These are phyloP conservation scores for Brachypalpus laphriformis DNA, from an alignment of 2,888 invertebrate species.

Conservation along the genomic window DNA sequence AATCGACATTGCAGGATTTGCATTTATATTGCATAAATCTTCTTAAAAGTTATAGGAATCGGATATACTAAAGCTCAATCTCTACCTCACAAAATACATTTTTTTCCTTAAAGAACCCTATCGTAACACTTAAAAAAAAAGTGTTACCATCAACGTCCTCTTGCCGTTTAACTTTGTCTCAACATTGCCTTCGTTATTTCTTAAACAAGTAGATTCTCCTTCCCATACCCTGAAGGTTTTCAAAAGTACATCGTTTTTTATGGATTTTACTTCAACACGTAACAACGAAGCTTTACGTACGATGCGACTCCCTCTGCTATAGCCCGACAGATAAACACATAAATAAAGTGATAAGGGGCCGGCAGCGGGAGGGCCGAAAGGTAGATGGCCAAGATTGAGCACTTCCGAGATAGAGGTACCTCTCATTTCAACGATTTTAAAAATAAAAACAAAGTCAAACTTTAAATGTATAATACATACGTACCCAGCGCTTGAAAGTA, in stretches of 20 bases:
- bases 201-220: background rate
- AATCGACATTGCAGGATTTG: no score
- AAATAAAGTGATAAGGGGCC: background rate
- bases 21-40: no score
- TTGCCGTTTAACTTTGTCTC: background rate
- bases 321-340: background rate
- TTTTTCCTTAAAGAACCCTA: background rate
- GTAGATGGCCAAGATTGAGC: background rate
- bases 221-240: background rate
- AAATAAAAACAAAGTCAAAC: background rate
- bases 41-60: no score
- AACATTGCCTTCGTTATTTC: background rate
- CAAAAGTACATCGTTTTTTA: slow-evolving; percentile 31
- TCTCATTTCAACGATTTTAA: background rate
- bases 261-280: slow-evolving; percentile 41
- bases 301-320: background rate
- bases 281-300: slow-evolving; percentile 22
- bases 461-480: no score
- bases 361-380: background rate
- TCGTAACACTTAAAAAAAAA: background rate
- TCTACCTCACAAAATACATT: no score
- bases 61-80: no score
- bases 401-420: background rate
- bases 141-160: background rate
- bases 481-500: background rate